phyloP scores from a whole-genome alignment of 2,888 invertebrate species.

The Eilema sororculum region DNA sequence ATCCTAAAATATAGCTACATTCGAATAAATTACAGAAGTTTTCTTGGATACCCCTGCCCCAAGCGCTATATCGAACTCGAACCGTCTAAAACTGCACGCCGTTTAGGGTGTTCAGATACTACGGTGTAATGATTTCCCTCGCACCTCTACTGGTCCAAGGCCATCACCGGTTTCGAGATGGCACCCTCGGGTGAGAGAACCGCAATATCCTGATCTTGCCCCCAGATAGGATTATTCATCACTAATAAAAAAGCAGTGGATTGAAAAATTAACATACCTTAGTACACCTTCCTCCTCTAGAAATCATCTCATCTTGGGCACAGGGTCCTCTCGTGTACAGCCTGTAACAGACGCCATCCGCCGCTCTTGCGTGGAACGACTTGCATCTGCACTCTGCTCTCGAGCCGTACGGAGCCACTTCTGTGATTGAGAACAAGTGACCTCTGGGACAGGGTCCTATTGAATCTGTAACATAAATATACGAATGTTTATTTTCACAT shows the following conservation, averaged over 20 bases:
- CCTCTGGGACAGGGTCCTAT: slow-evolving; percentile 92
- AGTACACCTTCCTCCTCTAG: slow-evolving; percentile 89
- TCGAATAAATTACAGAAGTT: too few relatives aligned
- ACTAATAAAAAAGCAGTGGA: background rate
- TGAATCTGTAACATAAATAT: slow-evolving; percentile 83
- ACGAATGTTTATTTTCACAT: background rate
- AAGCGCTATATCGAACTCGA: too few relatives aligned
- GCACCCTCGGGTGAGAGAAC: too few relatives aligned
- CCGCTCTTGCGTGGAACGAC: slow-evolving; percentile 87
- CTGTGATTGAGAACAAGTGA: slow-evolving; percentile 88
- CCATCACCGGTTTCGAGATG: too few relatives aligned
- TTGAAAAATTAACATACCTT: slow-evolving; percentile 65
- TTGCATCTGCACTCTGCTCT: slow-evolving; percentile 90
- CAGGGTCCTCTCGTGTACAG: slow-evolving; percentile 94
- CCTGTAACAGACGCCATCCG: slow-evolving; percentile 90
- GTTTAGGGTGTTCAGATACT: too few relatives aligned
- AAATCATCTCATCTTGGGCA: slow-evolving; percentile 89
- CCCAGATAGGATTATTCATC: background rate
- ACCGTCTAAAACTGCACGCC: too few relatives aligned
- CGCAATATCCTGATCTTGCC: too few relatives aligned
- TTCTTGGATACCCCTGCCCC: too few relatives aligned
- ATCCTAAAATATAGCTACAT: too few relatives aligned
- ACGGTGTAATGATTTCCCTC: too few relatives aligned
- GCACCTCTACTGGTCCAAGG: too few relatives aligned
- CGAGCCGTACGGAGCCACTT: slow-evolving; percentile 74